Conservation (phyloP, 2,113 vertebrate species). For the Mustelus asterias region DNA sequence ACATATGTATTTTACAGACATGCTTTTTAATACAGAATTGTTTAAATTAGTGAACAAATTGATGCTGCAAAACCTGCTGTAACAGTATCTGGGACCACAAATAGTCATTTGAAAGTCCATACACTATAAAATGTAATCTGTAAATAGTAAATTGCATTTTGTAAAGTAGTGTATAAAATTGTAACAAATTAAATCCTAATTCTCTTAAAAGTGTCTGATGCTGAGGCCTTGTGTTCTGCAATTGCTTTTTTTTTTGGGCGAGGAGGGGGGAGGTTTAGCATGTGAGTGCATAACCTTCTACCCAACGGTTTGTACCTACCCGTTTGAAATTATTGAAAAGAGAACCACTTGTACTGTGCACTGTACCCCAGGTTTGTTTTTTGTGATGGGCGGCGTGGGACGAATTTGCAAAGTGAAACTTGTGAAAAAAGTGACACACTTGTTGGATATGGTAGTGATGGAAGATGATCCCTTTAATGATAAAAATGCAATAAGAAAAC, state of each 20-base stretch:
- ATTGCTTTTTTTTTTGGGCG: background rate
- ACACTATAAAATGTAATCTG: constrained; percentile 38
- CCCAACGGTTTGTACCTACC: constrained; percentile 71
- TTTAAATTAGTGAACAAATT: constrained; percentile 34
- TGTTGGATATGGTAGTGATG: background rate
- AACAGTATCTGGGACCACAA: constrained; percentile 36
- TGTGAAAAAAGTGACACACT: background rate
- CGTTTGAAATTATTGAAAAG: constrained; percentile 58
- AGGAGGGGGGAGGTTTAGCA: background rate
- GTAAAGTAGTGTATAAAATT: constrained; percentile 78
- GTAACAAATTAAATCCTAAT: constrained; percentile 59
- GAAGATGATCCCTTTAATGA: background rate
- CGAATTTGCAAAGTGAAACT: background rate
- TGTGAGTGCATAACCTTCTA: constrained; percentile 47
- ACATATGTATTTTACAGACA: constrained; percentile 34
- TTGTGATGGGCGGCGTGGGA: background rate
- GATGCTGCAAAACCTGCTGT: constrained; percentile 32
- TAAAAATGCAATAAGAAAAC: background rate
- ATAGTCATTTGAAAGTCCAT: constrained; percentile 36
- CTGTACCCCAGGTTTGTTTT: background rate
- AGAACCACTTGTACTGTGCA: constrained; percentile 65
- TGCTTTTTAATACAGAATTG: constrained; percentile 33
- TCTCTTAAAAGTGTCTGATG: constrained; percentile 36
- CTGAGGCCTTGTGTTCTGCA: constrained; percentile 10
- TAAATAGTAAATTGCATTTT: constrained; percentile 49